A percentile compares a stretch with the other conserved stretches of the same genome.
These are phyloP conservation scores for Athalia rosae DNA, from an alignment of 2,888 invertebrate species.

Conservation along the genomic window DNA sequence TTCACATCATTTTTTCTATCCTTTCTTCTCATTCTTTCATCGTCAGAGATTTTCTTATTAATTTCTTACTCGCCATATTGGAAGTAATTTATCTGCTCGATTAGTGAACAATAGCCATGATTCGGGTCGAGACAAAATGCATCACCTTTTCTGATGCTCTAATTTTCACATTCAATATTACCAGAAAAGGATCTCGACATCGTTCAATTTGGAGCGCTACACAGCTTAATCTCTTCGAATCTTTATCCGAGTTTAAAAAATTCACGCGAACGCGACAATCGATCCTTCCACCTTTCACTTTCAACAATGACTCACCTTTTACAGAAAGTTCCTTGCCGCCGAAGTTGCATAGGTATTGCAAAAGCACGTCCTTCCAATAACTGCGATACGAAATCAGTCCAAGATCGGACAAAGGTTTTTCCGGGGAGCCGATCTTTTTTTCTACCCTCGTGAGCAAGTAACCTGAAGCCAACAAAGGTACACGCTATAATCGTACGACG, in stretches of 20 bases:
- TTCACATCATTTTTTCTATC: slow-evolving; percentile 4
- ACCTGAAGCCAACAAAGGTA: slow-evolving; percentile 78
- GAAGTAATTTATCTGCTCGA: neutral
- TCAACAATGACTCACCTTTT: slow-evolving; percentile 78
- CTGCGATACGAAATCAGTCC: slow-evolving; percentile 98
- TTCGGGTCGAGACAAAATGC: too few species aligned
- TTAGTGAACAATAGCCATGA: too few species aligned
- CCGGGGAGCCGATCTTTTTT: slow-evolving; percentile 99
- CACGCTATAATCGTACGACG: neutral
- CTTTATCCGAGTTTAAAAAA: neutral
- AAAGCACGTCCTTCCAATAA: slow-evolving; percentile 98
- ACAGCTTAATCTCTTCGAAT: neutral
- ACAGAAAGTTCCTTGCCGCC: slow-evolving; percentile 93
- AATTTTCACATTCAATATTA: slow-evolving; percentile 6
- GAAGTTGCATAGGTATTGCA: slow-evolving; percentile 92
- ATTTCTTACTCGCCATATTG: neutral
- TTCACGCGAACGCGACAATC: slow-evolving; percentile 8
- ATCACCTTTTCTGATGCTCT: slow-evolving; percentile 4
- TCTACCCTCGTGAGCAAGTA: slow-evolving; percentile 96
- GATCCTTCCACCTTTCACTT: neutral
- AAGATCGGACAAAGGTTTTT: slow-evolving; percentile 97
- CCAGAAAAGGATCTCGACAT: slow-evolving; percentile 13
- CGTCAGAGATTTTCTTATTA: neutral
- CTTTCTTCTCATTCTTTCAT: neutral
- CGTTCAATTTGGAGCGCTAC: neutral